Base-by-base conservation (phyloP, 2,113 vertebrate species). In the Aegotheles bennettii region DNA sequence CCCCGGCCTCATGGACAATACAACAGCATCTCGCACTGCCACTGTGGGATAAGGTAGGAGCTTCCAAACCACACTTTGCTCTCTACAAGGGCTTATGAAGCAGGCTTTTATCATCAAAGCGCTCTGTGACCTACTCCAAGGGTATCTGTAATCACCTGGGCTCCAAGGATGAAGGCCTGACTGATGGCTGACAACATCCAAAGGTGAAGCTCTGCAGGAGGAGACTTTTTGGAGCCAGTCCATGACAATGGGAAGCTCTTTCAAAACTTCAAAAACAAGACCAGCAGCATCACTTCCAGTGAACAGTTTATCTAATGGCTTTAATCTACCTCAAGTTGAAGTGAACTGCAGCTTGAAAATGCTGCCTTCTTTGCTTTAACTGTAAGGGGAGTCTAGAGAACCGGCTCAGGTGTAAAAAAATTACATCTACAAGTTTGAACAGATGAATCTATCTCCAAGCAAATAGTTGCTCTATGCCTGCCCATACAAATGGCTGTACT, bases 401-500 rank as follows among this genome's bases (percentile, higher is more conserved):
- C n/a, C 47, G 80, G 25, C 31, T 80, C n/a, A 53, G 26, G 23
- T 36, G 15, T 59, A 29, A 93, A 84, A n/a, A 91, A 51, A 35
- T 21, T 23, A 21, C 17, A 60, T 56, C 13, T 43, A 63, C 8
- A 47, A 11, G 23, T 83, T 24, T 45, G 33, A 80, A 67, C 17
- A 60, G 0, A 0, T 2, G 1, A 91, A 87, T 75, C 35, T 2
- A 13, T 50, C 69, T 56, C 48, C 65, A 69, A 73, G 26, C 3
- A 87, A 61, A 4, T 11, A 26, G 33, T 40, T 69, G 28, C 23
- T 6, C 11, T 42, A 29, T 51, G 21, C 15, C 16, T 18, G 28
- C 15, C 15, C 19, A 71, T 17, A 75, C 7, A 86, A 90, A 84
- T 2, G 67, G 6, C 16, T 0, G 0, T 16, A 68, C 33, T 26